These are phyloP conservation scores for Hystrix brachyura DNA, from an alignment of 2,113 vertebrate genomes.

Conservation along the genomic window DNA sequence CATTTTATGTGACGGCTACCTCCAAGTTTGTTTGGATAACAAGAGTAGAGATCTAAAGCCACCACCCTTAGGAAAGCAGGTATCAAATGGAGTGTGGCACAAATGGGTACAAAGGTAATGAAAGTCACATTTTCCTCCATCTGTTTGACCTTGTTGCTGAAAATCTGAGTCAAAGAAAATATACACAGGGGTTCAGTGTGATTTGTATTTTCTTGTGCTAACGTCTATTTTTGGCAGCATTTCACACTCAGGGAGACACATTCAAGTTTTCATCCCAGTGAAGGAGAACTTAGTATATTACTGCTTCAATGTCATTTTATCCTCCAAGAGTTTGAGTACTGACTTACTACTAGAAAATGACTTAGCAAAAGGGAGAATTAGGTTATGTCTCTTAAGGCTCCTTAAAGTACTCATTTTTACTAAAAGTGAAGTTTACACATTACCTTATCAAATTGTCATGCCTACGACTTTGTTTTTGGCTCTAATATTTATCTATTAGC, in stretches of 20 bases:
- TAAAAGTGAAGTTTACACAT: constrained; percentile 33
- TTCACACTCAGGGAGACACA: constrained; percentile 35
- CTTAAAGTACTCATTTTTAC: constrained; percentile 57
- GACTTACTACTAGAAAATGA: background rate
- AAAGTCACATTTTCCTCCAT: background rate
- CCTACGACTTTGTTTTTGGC: constrained; percentile 5
- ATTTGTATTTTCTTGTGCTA: background rate
- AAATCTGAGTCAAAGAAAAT: constrained; percentile 13
- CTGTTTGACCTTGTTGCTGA: background rate
- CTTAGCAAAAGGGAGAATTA: background rate
- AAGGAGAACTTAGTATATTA: background rate
- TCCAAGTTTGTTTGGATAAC: background rate
- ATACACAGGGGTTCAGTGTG: background rate
- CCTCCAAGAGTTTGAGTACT: background rate
- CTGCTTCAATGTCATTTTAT: background rate
- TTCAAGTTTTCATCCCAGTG: background rate
- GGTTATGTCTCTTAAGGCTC: background rate
- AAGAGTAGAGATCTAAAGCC: background rate
- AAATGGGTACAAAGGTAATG: background rate
- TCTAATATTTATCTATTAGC: constrained; percentile 4
- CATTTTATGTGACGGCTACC: background rate
- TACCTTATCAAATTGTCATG: constrained; percentile 18
- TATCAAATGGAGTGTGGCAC: background rate
- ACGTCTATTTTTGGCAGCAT: constrained; percentile 8
- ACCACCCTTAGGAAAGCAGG: background rate